Percentiles rank a stretch among this genome's conserved stretches.
Conservation (phyloP, 1,140 invertebrate species). For the Oreohelix idahoensis region DNA sequence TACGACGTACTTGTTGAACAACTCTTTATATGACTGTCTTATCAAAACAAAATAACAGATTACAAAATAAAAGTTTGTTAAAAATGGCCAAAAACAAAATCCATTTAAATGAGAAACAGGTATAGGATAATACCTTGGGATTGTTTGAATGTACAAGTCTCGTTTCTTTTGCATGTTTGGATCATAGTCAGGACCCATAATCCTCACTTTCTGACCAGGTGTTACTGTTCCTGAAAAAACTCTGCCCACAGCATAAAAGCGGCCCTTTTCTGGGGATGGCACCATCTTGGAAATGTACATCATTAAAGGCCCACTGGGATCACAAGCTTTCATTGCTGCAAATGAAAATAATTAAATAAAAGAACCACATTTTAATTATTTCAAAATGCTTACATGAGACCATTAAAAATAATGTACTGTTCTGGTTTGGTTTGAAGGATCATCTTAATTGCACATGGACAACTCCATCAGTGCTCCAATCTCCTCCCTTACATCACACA, state of each 20-base stretch:
- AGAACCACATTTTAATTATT: too few species aligned
- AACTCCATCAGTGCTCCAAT: too few species aligned
- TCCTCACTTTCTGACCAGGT: conserved; percentile 87
- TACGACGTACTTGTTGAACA: too few species aligned
- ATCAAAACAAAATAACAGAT: too few species aligned
- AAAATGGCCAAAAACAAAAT: too few species aligned
- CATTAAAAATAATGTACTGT: too few species aligned
- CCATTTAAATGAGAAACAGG: neutral
- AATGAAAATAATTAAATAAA: conserved; percentile 7
- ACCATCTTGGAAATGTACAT: conserved; percentile 99
- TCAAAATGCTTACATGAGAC: too few species aligned
- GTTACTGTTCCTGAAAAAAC: conserved; percentile 95
- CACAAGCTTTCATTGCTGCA: conserved; percentile 85
- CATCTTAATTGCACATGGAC: too few species aligned
- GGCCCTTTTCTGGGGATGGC: conserved; percentile 98
- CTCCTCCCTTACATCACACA: too few species aligned
- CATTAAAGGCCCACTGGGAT: conserved; percentile 97
- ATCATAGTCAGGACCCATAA: conserved; percentile 94
- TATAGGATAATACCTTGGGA: conserved; percentile 79
- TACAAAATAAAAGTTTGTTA: too few species aligned
- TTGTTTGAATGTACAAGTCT: conserved; percentile 98
- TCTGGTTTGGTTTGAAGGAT: too few species aligned
- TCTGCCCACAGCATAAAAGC: conserved; percentile 99
- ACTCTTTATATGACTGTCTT: too few species aligned
- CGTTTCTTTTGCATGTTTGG: conserved; percentile 93